phyloP scores from a whole-genome alignment of 2,113 vertebrate genomes.

The Uria aalge region DNA sequence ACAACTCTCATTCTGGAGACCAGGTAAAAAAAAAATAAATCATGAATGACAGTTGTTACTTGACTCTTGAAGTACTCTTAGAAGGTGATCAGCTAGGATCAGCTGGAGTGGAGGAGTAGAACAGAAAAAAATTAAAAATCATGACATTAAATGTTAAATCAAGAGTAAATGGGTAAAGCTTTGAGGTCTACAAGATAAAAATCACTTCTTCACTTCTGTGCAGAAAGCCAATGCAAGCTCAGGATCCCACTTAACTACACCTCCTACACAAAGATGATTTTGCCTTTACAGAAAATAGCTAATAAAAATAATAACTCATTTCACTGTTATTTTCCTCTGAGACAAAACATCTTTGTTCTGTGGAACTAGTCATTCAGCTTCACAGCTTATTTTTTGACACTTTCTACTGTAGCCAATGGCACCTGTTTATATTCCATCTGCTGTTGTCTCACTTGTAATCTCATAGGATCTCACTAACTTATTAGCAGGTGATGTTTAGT shows the following conservation, averaged over 20 bases:
- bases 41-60: background rate
- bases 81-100: background rate
- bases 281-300: background rate
- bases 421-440: background rate
- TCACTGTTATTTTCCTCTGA: background rate
- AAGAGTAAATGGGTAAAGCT: background rate
- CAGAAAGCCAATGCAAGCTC: background rate
- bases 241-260: background rate
- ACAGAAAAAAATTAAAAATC: background rate
- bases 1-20: background rate
- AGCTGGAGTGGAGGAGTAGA: background rate
- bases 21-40: background rate
- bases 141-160: background rate
- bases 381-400: background rate
- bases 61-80: background rate
- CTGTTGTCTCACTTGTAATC: background rate
- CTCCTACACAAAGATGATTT: background rate
- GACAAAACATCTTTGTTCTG: background rate
- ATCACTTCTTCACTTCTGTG: background rate
- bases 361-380: background rate
- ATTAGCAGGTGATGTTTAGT: background rate
- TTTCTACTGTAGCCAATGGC: background rate
- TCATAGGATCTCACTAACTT: background rate
- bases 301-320: background rate
- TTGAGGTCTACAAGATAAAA: background rate